These are phyloP conservation scores for Scartelaos histophorus DNA, from an alignment of 2,113 vertebrate genomes.

Conservation along the genomic window DNA sequence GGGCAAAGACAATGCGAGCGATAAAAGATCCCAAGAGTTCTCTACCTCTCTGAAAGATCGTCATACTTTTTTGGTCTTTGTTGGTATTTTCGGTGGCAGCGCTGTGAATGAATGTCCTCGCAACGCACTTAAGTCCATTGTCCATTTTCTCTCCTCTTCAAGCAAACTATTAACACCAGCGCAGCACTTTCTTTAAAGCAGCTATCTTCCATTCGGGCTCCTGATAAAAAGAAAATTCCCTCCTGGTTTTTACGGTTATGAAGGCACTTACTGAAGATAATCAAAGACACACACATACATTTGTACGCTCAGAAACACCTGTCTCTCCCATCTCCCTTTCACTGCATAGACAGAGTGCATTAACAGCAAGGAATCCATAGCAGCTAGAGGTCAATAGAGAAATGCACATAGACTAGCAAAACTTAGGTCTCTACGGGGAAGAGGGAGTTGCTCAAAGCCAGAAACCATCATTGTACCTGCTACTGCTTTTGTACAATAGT, in stretches of 20 bases:
- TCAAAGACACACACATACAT: conserved; percentile 5
- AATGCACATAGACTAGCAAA: conserved; percentile 51
- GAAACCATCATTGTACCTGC: conserved; percentile 15
- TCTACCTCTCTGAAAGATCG: conserved; percentile 46
- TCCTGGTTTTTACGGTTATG: conserved; percentile 24
- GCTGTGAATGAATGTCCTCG: conserved; percentile 14
- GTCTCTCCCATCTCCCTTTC: conserved; percentile 13
- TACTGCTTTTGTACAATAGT: conserved; percentile 32
- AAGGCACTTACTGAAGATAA: conserved; percentile 38
- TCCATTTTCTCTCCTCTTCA: conserved; percentile 6
- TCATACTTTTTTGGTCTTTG: conserved; percentile 23
- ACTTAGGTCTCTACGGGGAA: conserved; percentile 34
- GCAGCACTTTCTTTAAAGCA: conserved; percentile 19
- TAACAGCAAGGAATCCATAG: conserved; percentile 51
- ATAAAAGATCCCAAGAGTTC: conserved; percentile 56
- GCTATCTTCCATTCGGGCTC: conserved; percentile 15
- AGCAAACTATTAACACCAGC: conserved; percentile 6
- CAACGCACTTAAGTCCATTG: conserved; percentile 9
- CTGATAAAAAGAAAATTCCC: conserved; percentile 37
- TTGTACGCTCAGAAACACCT: conserved; percentile 8
- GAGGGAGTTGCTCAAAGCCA: conserved; percentile 23
- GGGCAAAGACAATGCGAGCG: conserved; percentile 40
- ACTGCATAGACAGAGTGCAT: conserved; percentile 41
- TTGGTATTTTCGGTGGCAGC: conserved; percentile 27
- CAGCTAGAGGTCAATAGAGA: conserved; percentile 55